phyloP scores from a whole-genome alignment of 2,888 invertebrate genomes.

The Oxyteleia sp. region DNA sequence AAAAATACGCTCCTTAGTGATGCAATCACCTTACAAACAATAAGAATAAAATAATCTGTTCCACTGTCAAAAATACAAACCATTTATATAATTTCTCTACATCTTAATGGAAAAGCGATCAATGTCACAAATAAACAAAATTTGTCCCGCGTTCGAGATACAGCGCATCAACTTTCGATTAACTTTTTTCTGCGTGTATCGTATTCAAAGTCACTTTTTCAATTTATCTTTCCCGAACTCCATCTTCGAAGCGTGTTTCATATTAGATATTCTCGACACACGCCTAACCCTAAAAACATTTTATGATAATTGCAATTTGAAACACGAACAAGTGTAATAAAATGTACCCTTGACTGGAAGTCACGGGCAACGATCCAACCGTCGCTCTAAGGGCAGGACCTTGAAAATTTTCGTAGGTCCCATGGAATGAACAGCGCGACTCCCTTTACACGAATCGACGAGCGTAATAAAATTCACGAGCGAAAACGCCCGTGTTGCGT shows the following conservation, averaged over 20 bases:
- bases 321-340: conserved; percentile 32
- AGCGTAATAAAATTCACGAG: conserved; percentile 39
- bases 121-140: too few relatives aligned
- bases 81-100: too few relatives aligned
- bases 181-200: conserved; percentile 29
- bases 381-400: conserved; percentile 22
- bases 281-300: conserved; percentile 27
- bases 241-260: conserved; percentile 1
- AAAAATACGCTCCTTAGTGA: too few relatives aligned
- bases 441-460: conserved; percentile 33
- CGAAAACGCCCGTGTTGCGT: conserved; percentile 22
- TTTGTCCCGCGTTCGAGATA: too few relatives aligned
- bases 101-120: too few relatives aligned
- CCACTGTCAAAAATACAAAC: too few relatives aligned
- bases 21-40: too few relatives aligned
- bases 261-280: conserved; percentile 42
- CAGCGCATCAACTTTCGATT: too few relatives aligned
- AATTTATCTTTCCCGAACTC: conserved; percentile 13
- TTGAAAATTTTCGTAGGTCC: conserved; percentile 36
- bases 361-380: conserved; percentile 13
- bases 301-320: conserved; percentile 48
- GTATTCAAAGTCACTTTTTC: conserved; percentile 18
- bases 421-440: conserved; percentile 18
- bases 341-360: conserved; percentile 16
- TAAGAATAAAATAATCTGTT: too few relatives aligned